Evolutionary conservation across 2,888 invertebrate species (phyloP).

Genomic region (Cryptus viduatorius): DNA sequence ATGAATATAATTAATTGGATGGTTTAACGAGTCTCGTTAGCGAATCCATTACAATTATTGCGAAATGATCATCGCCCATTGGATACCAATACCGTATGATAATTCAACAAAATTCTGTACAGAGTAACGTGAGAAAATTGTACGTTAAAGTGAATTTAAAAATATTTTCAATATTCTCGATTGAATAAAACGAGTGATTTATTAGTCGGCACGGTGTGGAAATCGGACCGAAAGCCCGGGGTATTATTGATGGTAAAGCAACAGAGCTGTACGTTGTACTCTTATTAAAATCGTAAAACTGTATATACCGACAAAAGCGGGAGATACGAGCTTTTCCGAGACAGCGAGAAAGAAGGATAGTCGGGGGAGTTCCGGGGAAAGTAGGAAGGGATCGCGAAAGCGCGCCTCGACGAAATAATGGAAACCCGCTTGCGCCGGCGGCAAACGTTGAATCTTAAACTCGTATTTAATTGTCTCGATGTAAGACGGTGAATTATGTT

Average conservation of each 20-base stretch:
- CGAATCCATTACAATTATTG: slow-evolving; percentile 16
- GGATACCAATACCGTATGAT: background rate
- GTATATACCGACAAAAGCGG: slow-evolving; percentile 65
- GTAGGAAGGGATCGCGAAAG: slow-evolving; percentile 69
- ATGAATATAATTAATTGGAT: slow-evolving; percentile 18
- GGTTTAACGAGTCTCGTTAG: background rate
- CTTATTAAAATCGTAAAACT: slow-evolving; percentile 81
- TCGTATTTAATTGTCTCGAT: slow-evolving; percentile 82
- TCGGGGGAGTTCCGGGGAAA: slow-evolving; percentile 56
- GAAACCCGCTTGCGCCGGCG: slow-evolving; percentile 74
- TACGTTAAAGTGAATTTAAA: slow-evolving; percentile 4
- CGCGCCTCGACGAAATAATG: slow-evolving; percentile 77
- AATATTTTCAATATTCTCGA: slow-evolving; percentile 11
- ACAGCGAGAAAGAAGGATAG: slow-evolving; percentile 68
- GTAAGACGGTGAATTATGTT: slow-evolving; percentile 82
- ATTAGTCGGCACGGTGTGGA: background rate
- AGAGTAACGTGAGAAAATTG: background rate
- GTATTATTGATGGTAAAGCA: slow-evolving; percentile 73
- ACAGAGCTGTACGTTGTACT: slow-evolving; percentile 66
- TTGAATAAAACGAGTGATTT: slow-evolving; percentile 18
- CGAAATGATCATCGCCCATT: slow-evolving; percentile 12
- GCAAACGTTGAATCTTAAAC: slow-evolving; percentile 81
- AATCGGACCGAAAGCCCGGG: background rate
- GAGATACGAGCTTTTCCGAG: slow-evolving; percentile 51
- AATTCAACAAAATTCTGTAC: background rate